Percentiles rank a stretch among this genome's conserved stretches.
phyloP scores from a whole-genome alignment of 1,140 invertebrate species.

The Carposina sasakii region DNA sequence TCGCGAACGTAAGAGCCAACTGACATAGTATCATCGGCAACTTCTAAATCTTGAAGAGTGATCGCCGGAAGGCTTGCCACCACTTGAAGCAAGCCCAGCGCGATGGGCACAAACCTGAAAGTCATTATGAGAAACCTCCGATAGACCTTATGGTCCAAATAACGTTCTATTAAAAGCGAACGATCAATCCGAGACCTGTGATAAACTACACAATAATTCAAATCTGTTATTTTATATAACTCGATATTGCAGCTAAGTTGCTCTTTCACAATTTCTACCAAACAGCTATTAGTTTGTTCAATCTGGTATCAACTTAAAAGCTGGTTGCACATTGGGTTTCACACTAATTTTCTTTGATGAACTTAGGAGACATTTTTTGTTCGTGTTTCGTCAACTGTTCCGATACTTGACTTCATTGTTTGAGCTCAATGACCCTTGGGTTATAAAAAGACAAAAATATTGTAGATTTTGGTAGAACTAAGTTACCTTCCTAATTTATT shows the following conservation, averaged over 20 bases:
- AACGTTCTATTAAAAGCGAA: conserved; percentile 9
- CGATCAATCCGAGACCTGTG: conserved; percentile 16
- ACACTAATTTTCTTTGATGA: too few species aligned
- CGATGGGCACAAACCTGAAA: conserved; percentile 22
- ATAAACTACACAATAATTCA: conserved; percentile 26
- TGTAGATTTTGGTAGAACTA: too few species aligned
- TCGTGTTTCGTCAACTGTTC: too few species aligned
- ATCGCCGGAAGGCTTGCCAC: conserved; percentile 23
- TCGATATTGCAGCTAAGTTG: conserved; percentile 33
- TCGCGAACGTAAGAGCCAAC: conserved; percentile 61
- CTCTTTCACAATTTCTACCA: conserved; percentile 44
- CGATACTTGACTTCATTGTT: too few species aligned
- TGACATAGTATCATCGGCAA: conserved; percentile 55
- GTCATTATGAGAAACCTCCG: conserved; percentile 15
- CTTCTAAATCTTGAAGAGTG: conserved; percentile 44
- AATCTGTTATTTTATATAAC: conserved; percentile 59
- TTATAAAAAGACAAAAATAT: too few species aligned
- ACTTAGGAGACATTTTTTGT: too few species aligned
- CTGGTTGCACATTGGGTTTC: too few species aligned
- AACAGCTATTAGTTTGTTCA: too few species aligned
- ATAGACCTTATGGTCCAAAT: not conserved
- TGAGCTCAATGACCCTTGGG: too few species aligned
- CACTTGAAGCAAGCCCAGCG: conserved; percentile 33
- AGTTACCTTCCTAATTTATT: too few species aligned
- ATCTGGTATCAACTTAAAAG: too few species aligned